phyloP scores from a whole-genome alignment of 2,797 vertebrate genomes.

The Salarias fasciatus region DNA sequence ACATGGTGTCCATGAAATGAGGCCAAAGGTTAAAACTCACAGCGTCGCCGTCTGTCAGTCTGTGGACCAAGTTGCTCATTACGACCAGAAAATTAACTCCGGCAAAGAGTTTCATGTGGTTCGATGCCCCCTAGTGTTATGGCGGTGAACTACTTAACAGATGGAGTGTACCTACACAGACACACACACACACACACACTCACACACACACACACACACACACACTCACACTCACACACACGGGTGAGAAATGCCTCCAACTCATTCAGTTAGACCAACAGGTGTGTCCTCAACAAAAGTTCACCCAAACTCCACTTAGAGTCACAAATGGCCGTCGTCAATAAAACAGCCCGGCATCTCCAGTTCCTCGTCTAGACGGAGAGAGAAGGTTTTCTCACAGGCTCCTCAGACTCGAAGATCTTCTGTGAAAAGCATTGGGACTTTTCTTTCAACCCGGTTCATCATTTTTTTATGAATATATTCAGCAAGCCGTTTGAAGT shows the following conservation, averaged over 20 bases:
- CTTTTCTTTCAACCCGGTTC: conserved; percentile 16
- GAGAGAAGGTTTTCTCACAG: conserved; percentile 25
- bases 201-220: conserved; percentile 1
- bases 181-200: no score
- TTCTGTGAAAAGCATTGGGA: conserved; percentile 38
- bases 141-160: no score
- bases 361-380: conserved; percentile 60
- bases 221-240: conserved; percentile 4
- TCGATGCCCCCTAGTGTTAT: no score
- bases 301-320: conserved; percentile 19
- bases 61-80: no score
- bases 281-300: conserved; percentile 32
- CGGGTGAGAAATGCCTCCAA: background rate
- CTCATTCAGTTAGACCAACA: conserved; percentile 30
- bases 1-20: no score
- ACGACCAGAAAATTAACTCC: no score
- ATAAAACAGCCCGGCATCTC: conserved; percentile 51
- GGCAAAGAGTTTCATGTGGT: no score
- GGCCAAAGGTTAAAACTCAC: no score
- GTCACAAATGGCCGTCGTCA: conserved; percentile 53
- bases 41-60: no score
- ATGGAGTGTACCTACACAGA: no score
- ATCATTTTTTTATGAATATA: conserved; percentile 31
- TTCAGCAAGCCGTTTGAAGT: conserved; percentile 31
- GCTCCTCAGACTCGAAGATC: conserved; percentile 31